phyloP scores from a whole-genome alignment of 2,797 vertebrate species.

The Ptychadena robeensis region DNA sequence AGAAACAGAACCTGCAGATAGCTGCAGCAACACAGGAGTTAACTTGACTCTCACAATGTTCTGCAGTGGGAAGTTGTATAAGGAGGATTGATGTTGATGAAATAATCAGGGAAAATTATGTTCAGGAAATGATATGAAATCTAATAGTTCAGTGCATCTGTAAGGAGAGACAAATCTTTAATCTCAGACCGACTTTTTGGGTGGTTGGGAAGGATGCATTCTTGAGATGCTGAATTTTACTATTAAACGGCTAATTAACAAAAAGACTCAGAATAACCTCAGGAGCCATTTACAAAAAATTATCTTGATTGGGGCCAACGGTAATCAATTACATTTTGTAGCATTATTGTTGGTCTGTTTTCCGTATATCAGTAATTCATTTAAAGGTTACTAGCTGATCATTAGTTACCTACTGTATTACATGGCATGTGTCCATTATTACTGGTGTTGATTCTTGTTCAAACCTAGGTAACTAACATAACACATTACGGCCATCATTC shows the following conservation, averaged over 20 bases:
- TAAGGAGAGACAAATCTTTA: background rate
- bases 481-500: too few species aligned
- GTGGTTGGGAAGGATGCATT: background rate
- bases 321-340: background rate
- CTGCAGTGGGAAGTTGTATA: background rate
- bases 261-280: background rate
- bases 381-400: background rate
- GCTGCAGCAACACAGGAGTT: background rate
- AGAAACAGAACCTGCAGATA: background rate
- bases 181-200: background rate
- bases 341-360: background rate
- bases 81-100: constrained; percentile 38
- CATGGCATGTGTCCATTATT: too few species aligned
- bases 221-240: background rate
- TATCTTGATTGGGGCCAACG: background rate
- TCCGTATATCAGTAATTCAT: background rate
- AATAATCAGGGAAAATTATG: constrained; percentile 43
- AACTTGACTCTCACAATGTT: background rate
- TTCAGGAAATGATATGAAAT: constrained; percentile 28
- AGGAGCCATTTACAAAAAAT: background rate
- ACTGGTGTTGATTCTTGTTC: too few species aligned
- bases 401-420: background rate
- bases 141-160: constrained; percentile 11
- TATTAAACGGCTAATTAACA: background rate
- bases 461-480: too few species aligned